Evolutionary conservation across 2,888 invertebrate genomes (phyloP).

Genomic region (Heteromurus nitidus): DNA sequence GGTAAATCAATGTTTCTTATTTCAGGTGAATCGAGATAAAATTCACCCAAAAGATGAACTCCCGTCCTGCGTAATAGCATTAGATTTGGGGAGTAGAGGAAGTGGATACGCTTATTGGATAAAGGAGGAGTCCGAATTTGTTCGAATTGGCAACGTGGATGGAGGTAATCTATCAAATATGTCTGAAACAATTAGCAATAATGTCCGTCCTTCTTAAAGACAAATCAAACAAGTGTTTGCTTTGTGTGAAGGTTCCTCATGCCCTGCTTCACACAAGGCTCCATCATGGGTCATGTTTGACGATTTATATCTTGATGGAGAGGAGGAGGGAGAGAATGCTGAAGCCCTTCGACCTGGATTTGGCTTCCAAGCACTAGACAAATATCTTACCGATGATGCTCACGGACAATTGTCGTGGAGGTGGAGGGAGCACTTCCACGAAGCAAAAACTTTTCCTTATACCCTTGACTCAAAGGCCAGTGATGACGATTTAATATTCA

Average conservation of each 20-base stretch:
- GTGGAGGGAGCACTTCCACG: constrained; percentile 70
- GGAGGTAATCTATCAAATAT: constrained; percentile 45
- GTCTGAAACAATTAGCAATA: constrained; percentile 6
- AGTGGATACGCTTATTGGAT: constrained; percentile 72
- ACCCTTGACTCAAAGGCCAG: constrained; percentile 70
- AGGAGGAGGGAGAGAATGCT: constrained; percentile 62
- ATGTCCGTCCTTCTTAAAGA: background rate
- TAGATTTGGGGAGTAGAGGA: constrained; percentile 71
- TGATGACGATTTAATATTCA: constrained; percentile 69
- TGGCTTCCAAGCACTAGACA: constrained; percentile 70
- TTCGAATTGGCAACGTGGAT: constrained; percentile 70
- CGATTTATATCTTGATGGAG: constrained; percentile 65
- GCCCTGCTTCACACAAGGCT: constrained; percentile 70
- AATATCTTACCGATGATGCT: constrained; percentile 68
- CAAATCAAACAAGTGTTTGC: too few species aligned
- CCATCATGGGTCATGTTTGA: constrained; percentile 71
- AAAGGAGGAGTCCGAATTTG: constrained; percentile 66
- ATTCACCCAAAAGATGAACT: constrained; percentile 44
- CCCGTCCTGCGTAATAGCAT: constrained; percentile 68
- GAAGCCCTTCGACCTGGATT: constrained; percentile 65
- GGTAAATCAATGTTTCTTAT: too few species aligned
- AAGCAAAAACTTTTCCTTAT: constrained; percentile 68
- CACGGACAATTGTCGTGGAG: constrained; percentile 67
- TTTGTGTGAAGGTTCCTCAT: constrained; percentile 58
- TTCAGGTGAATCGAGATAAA: constrained; percentile 64